Evolutionary conservation across 2,888 invertebrate genomes (phyloP), one percentile per base, ranked within the genome.

Genomic region (Pomacea canaliculata): DNA sequence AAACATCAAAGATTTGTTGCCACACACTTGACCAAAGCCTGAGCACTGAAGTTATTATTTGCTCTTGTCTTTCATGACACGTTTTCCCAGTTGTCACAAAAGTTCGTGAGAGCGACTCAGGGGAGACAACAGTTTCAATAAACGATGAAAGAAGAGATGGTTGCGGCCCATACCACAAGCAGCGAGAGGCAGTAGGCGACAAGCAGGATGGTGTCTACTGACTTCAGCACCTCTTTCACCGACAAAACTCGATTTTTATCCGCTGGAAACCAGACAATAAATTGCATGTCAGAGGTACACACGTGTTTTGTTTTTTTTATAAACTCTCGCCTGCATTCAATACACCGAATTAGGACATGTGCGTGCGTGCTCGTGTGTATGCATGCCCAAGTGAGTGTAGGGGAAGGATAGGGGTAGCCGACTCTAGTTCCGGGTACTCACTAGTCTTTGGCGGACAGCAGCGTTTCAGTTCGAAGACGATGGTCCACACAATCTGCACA

Each of bases 401-500:
- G 23, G 63, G 16, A 63, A 4, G n/a, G 16, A n/a, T 19, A 2
- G 18, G 37, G 5, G 37, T 37, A 63, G 63, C n/a, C 63, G 10
- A 8, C n/a, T 63, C 10, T 63, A 1, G 12, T 2, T 63, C 27
- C 37, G 16, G 12, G n/a, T 13, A 46, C 74, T 7, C n/a, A 70
- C 75, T 60, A 13, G 48, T 16, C 46, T 63, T n/a, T 48, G 60
- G 49, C 13, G 70, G 49, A 51, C 60, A 76, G 69, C 81, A 80
- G 18, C 77, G 68, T 56, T 80, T 68, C 56, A 83, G 71, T 68
- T 85, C 85, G 78, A 82, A 82, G 69, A 79, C 72, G 48, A 84
- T 59, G 70, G 84, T 83, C 84, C 84, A 85, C 46, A 82, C 9
- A 7, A 86, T 62, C 70, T 85, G 83, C n/a, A 79, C 68, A 3